Evolutionary conservation across 2,888 invertebrate species (phyloP).

Genomic region (Dione vanillae): DNA sequence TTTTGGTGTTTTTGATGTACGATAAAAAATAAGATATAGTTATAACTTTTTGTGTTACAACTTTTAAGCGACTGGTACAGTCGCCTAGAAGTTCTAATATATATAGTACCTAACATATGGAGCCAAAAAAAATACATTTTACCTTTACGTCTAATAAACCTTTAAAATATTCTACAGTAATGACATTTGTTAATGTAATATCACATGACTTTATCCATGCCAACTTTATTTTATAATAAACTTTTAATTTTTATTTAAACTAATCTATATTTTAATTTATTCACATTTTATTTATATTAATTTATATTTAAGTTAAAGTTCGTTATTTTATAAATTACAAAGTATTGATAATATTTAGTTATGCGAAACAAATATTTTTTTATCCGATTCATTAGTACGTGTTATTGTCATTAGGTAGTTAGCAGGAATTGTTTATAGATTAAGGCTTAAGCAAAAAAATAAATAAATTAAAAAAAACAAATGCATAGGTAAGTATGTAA

Average conservation of each 20-base stretch:
- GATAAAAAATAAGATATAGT: neutral
- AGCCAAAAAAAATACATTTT: neutral
- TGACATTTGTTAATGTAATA: neutral
- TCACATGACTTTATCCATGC: neutral
- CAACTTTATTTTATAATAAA: too few species aligned
- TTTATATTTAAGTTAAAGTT: too few species aligned
- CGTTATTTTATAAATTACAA: neutral
- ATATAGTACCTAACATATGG: too few species aligned
- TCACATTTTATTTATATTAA: too few species aligned
- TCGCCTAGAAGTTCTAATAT: too few species aligned
- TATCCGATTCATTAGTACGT: neutral
- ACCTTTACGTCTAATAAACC: neutral
- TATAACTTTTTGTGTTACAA: too few species aligned
- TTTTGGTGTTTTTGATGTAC: neutral
- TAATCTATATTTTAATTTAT: too few species aligned
- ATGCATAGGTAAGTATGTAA: conserved; percentile 75
- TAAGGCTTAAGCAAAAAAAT: conserved; percentile 69
- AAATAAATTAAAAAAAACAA: conserved; percentile 38
- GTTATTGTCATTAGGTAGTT: conserved; percentile 29
- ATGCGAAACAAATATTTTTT: neutral
- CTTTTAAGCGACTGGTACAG: too few species aligned
- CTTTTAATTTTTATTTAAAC: too few species aligned
- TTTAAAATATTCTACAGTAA: neutral
- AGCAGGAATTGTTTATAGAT: conserved; percentile 56
- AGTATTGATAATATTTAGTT: neutral